phyloP scores from a whole-genome alignment of 2,113 vertebrate species.

The Poecilia latipinna region DNA sequence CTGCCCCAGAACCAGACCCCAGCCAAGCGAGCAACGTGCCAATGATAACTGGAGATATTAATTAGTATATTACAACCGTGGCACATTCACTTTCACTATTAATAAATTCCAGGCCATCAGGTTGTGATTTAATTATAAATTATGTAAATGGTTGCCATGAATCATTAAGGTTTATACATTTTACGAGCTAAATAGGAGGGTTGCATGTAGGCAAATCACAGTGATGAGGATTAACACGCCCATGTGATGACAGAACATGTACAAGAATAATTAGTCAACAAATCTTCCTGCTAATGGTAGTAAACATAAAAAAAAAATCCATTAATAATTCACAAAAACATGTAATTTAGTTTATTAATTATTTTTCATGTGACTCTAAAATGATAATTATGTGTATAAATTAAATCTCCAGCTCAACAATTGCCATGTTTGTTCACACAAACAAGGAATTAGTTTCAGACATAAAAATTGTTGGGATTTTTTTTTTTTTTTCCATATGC shows the following conservation, averaged over 20 bases:
- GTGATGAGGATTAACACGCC: constrained; percentile 67
- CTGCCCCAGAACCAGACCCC: constrained; percentile 79
- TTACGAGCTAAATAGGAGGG: constrained; percentile 81
- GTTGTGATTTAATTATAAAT: constrained; percentile 92
- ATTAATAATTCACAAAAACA: constrained; percentile 64
- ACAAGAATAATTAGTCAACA: constrained; percentile 60
- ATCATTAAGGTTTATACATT: constrained; percentile 83
- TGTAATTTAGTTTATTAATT: constrained; percentile 45
- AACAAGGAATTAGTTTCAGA: not conserved
- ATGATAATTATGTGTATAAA: not conserved
- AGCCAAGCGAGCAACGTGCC: constrained; percentile 84
- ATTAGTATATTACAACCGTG: constrained; percentile 83
- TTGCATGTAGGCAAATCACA: constrained; percentile 67
- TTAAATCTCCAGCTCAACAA: not conserved
- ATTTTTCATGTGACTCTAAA: not conserved
- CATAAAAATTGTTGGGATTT: not conserved
- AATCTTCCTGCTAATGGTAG: constrained; percentile 60
- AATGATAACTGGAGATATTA: constrained; percentile 86
- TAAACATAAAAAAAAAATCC: constrained; percentile 43
- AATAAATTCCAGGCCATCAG: constrained; percentile 89
- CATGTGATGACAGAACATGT: constrained; percentile 54
- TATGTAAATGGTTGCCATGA: constrained; percentile 87
- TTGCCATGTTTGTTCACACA: not conserved
- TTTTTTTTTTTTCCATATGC: not conserved
- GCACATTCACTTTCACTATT: constrained; percentile 88